Evolutionary conservation across 2,888 invertebrate species (phyloP).

Genomic region (Agrilus cyanescens): DNA sequence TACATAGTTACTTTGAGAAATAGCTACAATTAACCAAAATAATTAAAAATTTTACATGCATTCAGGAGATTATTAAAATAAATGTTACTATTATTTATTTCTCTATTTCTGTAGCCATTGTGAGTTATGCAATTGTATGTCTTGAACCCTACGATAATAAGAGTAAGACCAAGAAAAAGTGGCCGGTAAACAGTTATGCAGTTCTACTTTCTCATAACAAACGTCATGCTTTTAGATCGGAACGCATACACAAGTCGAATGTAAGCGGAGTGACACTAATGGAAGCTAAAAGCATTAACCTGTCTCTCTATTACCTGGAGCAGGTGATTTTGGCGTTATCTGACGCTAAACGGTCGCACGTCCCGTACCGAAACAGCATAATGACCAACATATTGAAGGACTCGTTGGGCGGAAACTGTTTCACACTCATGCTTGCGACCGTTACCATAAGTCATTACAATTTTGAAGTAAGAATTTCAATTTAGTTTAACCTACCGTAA

Average conservation of each 20-base stretch:
- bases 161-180: no score
- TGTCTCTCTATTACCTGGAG: constrained; percentile 43
- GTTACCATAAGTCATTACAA: constrained; percentile 22
- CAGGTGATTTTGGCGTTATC: constrained; percentile 37
- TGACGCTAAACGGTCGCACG: constrained; percentile 29
- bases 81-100: no score
- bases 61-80: no score
- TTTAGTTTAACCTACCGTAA: background rate
- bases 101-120: no score
- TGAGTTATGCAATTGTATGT: no score
- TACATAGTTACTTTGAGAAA: no score
- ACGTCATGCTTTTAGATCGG: constrained; percentile 31
- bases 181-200: no score
- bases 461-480: constrained; percentile 17
- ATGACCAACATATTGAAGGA: constrained; percentile 41
- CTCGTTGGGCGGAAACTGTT: constrained; percentile 42
- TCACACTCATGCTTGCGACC: constrained; percentile 43
- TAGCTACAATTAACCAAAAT: no score
- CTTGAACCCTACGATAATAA: no score
- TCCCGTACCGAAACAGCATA: constrained; percentile 41
- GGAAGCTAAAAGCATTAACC: constrained; percentile 43
- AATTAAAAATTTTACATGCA: no score
- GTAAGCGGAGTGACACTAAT: constrained; percentile 36
- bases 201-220: no score
- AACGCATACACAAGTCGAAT: constrained; percentile 38